Conservation (phyloP, 2,888 invertebrate genomes). For the Lasioglossum leucozonium region DNA sequence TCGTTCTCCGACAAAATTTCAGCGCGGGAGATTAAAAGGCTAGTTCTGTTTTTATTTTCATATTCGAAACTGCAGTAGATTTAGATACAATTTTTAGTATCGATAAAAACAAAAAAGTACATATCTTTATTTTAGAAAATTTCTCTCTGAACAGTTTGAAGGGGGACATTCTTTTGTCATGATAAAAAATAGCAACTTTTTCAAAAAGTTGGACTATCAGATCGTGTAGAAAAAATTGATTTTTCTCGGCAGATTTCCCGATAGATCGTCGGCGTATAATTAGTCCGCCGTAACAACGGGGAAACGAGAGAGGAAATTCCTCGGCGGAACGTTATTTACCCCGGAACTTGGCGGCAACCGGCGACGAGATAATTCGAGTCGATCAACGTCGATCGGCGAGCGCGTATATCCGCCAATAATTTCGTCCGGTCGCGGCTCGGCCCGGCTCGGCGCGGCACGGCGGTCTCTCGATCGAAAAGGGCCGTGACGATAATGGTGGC, state of each 20-base stretch:
- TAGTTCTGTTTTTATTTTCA: too few relatives aligned
- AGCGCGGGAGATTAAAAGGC: too few relatives aligned
- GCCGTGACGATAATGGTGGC: neutral
- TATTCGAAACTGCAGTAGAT: too few relatives aligned
- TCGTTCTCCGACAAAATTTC: neutral
- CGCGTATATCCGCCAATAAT: neutral
- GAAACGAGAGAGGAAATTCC: neutral
- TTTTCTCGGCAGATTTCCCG: neutral
- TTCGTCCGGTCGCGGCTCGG: neutral
- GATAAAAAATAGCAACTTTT: too few relatives aligned
- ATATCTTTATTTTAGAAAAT: neutral
- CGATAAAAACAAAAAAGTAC: neutral
- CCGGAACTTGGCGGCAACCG: neutral
- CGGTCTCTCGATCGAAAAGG: neutral
- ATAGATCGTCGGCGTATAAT: neutral
- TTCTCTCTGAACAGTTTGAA: too few relatives aligned
- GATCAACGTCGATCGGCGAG: neutral
- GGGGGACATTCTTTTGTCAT: too few relatives aligned
- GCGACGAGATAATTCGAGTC: slow-evolving; percentile 14
- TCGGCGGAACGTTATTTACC: slow-evolving; percentile 8
- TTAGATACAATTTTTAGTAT: neutral
- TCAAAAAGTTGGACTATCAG: neutral
- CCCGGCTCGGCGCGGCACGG: too few relatives aligned
- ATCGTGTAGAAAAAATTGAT: neutral
- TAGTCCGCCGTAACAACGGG: neutral